phyloP scores from a whole-genome alignment of 2,888 invertebrate genomes.

The Troglohyphantes excavatus region DNA sequence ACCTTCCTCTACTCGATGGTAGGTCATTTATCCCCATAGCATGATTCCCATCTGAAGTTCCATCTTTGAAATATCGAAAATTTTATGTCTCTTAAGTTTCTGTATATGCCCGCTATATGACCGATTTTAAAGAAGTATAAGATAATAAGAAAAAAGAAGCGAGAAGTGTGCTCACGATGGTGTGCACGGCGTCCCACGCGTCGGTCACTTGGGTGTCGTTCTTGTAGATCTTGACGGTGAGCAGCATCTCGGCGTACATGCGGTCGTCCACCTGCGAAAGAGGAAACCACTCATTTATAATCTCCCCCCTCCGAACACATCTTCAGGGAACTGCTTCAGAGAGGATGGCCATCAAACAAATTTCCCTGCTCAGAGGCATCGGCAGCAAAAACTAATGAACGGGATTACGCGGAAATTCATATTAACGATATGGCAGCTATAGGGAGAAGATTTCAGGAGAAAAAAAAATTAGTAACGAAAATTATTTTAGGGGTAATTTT shows the following conservation, averaged over 20 bases:
- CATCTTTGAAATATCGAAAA: no score
- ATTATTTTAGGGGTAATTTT: no score
- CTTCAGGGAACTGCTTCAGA: not conserved
- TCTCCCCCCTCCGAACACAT: not conserved
- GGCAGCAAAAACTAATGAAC: no score
- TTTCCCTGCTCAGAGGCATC: no score
- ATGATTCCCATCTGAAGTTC: no score
- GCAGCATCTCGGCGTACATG: slow-evolving; percentile 80
- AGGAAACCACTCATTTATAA: not conserved
- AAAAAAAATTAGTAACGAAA: not conserved
- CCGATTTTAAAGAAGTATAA: no score
- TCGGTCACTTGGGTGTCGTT: slow-evolving; percentile 86
- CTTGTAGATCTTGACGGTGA: slow-evolving; percentile 80
- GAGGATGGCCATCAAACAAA: no score
- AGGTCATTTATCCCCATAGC: no score
- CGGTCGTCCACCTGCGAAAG: slow-evolving; percentile 79
- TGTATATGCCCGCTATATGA: no score
- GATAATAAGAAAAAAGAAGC: no score
- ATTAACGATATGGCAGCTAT: not conserved
- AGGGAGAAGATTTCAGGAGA: not conserved
- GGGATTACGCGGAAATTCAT: not conserved
- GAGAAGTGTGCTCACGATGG: slow-evolving; percentile 84
- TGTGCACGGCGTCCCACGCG: slow-evolving; percentile 95
- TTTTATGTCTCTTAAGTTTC: no score
- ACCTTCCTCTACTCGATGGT: no score